Percentiles rank a stretch among this genome's conserved stretches.
phyloP scores from a whole-genome alignment of 1,140 invertebrate species.

The Probaryconus sp. region DNA sequence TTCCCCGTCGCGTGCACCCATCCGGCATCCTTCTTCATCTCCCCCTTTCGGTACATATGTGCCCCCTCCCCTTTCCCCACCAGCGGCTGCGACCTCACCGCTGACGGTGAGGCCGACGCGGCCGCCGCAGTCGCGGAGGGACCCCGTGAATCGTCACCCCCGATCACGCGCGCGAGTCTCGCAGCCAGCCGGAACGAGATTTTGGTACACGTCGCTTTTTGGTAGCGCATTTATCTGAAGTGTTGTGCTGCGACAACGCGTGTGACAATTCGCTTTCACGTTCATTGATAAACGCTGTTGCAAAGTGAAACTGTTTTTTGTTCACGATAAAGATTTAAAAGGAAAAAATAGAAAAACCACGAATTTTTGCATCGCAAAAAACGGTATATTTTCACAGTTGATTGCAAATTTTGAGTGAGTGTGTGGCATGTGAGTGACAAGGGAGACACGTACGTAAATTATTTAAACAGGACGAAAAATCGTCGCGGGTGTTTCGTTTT shows the following conservation, averaged over 20 bases:
- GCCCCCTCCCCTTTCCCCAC: slow-evolving; percentile 56
- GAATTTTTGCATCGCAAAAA: slow-evolving; percentile 2
- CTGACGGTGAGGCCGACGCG: slow-evolving; percentile 50
- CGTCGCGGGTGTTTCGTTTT: slow-evolving; percentile 8
- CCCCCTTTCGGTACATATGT: slow-evolving; percentile 34
- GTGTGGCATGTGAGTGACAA: slow-evolving; percentile 50
- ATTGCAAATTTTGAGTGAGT: slow-evolving; percentile 48
- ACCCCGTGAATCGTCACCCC: slow-evolving; percentile 67
- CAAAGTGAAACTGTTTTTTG: neutral
- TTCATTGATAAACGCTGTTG: neutral
- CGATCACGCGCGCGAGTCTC: slow-evolving; percentile 64
- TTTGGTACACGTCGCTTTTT: slow-evolving; percentile 57
- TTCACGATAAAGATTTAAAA: neutral
- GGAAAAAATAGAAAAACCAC: neutral
- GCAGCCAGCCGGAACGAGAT: slow-evolving; percentile 60
- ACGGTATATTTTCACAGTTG: neutral
- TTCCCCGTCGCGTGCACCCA: slow-evolving; percentile 44
- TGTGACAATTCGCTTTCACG: slow-evolving; percentile 23
- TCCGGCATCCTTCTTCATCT: slow-evolving; percentile 46
- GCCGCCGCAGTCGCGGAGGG: slow-evolving; percentile 56
- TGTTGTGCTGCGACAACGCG: slow-evolving; percentile 52
- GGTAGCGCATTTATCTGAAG: slow-evolving; percentile 50
- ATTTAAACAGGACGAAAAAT: slow-evolving; percentile 10
- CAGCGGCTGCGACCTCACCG: slow-evolving; percentile 34
- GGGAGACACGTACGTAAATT: slow-evolving; percentile 25